Percentiles rank a stretch among this genome's conserved stretches.
These are phyloP conservation scores for Pogonocichla stellata DNA, from an alignment of 2,113 vertebrate species.

Conservation along the genomic window DNA sequence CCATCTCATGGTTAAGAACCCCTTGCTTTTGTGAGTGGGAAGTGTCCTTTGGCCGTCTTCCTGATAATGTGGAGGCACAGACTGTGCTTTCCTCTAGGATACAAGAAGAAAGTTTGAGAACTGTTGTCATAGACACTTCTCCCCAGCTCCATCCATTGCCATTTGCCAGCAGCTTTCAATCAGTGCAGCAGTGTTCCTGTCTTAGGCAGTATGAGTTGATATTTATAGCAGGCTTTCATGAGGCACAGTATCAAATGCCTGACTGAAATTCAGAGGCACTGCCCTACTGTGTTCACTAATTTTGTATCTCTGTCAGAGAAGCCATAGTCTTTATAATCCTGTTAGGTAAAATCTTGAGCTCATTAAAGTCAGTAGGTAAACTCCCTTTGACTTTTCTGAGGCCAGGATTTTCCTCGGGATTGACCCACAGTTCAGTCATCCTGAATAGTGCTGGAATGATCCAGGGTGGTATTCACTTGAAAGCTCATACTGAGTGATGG, in stretches of 20 bases:
- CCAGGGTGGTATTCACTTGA: background rate
- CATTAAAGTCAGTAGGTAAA: background rate
- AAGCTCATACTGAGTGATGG: background rate
- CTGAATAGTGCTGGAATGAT: background rate
- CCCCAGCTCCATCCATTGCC: conserved; percentile 53
- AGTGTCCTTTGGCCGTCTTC: conserved; percentile 31
- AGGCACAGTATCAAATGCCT: conserved; percentile 54
- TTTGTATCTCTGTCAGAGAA: conserved; percentile 26
- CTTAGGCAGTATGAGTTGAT: conserved; percentile 31
- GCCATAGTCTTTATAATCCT: conserved; percentile 7
- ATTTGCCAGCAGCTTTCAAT: conserved; percentile 66
- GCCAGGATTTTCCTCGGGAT: background rate
- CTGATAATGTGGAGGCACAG: conserved; percentile 41
- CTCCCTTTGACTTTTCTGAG: background rate
- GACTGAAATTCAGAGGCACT: conserved; percentile 44
- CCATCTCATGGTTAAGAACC: background rate
- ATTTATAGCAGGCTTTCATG: conserved; percentile 61
- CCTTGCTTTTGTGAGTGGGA: background rate
- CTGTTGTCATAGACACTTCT: conserved; percentile 56
- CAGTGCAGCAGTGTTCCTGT: conserved; percentile 59
- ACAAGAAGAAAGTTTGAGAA: conserved; percentile 54
- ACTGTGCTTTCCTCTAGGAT: conserved; percentile 29
- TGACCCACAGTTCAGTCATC: background rate
- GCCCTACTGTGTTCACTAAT: conserved; percentile 37
- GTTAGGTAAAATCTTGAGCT: conserved; percentile 31